Percentiles rank a stretch among this genome's conserved stretches.
Evolutionary conservation across 92 coral and sea anemone genomes (phyloP).

Genomic region (Bergia puertoricense): DNA sequence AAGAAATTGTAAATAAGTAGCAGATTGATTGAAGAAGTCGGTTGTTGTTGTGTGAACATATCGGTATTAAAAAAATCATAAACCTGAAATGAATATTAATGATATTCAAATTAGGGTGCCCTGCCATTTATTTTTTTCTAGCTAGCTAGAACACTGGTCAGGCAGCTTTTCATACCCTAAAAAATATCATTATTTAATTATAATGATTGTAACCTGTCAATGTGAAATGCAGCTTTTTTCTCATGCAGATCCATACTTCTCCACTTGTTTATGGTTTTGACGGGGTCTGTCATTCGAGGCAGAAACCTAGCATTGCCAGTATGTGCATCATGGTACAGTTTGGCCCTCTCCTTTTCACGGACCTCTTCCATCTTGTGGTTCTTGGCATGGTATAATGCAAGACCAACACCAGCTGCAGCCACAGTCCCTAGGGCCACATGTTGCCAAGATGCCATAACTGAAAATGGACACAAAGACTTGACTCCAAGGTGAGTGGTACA

Average conservation of each 20-base stretch:
- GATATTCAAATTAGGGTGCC: too few relatives aligned
- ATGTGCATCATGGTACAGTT: background rate
- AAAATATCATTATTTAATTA: too few relatives aligned
- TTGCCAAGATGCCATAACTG: conserved; percentile 22
- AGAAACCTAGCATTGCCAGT: conserved; percentile 19
- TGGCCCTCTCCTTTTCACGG: conserved; percentile 13
- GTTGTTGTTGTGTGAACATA: too few relatives aligned
- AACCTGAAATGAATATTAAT: too few relatives aligned
- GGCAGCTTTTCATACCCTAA: too few relatives aligned
- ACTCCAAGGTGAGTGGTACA: too few relatives aligned
- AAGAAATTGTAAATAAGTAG: too few relatives aligned
- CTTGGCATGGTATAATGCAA: conserved; percentile 40
- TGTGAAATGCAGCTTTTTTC: conserved; percentile 19
- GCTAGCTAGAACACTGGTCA: too few relatives aligned
- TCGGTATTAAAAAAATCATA: too few relatives aligned
- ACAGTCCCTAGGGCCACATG: conserved; percentile 22
- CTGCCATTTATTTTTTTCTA: too few relatives aligned
- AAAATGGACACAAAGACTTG: background rate
- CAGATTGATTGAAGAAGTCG: too few relatives aligned
- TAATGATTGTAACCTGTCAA: conserved; percentile 9
- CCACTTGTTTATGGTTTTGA: conserved; percentile 14
- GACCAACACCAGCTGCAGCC: conserved; percentile 36
- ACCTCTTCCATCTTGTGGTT: conserved; percentile 11
- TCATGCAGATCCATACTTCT: conserved; percentile 22
- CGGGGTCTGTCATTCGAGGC: conserved; percentile 25